Evolutionary conservation across 2,888 invertebrate species (phyloP).

Genomic region (Melitaea athalia): DNA sequence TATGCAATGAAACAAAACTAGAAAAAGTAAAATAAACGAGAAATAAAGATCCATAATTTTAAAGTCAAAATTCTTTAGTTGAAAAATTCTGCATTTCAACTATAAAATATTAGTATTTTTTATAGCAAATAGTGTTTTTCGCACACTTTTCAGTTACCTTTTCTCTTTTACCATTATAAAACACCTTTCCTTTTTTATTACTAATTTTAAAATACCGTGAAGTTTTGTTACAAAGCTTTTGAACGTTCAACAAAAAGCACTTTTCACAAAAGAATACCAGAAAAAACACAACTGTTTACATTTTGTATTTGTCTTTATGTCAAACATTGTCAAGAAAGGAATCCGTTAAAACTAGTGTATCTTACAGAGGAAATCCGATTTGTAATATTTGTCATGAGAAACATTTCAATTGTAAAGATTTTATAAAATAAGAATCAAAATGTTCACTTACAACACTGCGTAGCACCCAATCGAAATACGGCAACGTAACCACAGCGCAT

Average conservation of each 20-base stretch:
- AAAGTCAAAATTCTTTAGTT: neutral
- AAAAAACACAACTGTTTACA: constrained; percentile 15
- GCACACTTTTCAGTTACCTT: constrained; percentile 6
- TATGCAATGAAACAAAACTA: neutral
- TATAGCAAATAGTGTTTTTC: neutral
- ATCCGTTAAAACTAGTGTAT: constrained; percentile 3
- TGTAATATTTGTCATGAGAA: constrained; percentile 15
- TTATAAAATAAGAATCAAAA: neutral
- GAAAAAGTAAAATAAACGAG: neutral
- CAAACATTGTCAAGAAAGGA: constrained; percentile 8
- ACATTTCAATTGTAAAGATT: constrained; percentile 10
- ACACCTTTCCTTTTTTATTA: constrained; percentile 21
- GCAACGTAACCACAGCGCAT: neutral
- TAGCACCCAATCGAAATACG: neutral
- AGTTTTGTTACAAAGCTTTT: constrained; percentile 19
- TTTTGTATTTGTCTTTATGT: constrained; percentile 16
- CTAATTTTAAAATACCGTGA: constrained; percentile 25
- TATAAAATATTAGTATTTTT: constrained; percentile 7
- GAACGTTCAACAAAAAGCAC: constrained; percentile 20
- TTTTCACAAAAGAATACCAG: constrained; percentile 18
- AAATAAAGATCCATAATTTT: neutral
- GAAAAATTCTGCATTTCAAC: constrained; percentile 1
- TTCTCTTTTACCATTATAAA: constrained; percentile 14
- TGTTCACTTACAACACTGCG: neutral
- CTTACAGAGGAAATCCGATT: constrained; percentile 13